Percentiles rank a stretch among this genome's conserved stretches.
These are phyloP conservation scores for Crenuchus spilurus DNA, from an alignment of 2,797 vertebrate species.

Conservation along the genomic window DNA sequence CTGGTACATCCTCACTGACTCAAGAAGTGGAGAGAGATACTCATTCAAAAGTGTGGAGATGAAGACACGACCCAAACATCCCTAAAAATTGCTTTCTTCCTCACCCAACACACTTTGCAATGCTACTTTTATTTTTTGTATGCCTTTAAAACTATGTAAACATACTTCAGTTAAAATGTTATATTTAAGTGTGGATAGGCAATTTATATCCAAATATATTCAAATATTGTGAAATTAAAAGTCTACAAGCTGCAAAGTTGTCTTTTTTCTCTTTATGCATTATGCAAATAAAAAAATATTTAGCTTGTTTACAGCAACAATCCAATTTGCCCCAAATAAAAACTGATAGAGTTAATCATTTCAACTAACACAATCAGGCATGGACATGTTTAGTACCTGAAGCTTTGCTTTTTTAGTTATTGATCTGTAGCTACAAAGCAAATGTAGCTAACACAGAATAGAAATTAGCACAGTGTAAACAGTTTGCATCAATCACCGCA, in stretches of 20 bases:
- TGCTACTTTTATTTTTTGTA: slow-evolving; percentile 5
- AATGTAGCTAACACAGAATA: too few relatives aligned
- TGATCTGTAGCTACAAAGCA: too few relatives aligned
- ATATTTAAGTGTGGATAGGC: neutral
- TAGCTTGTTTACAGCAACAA: too few relatives aligned
- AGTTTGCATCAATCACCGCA: too few relatives aligned
- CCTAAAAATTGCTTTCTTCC: slow-evolving; percentile 49
- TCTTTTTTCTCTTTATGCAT: neutral
- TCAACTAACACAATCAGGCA: too few relatives aligned
- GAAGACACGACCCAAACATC: slow-evolving; percentile 75
- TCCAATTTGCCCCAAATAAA: too few relatives aligned
- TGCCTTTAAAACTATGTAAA: slow-evolving; percentile 3
- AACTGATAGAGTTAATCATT: too few relatives aligned
- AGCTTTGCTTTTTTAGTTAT: too few relatives aligned
- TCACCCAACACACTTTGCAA: slow-evolving; percentile 1
- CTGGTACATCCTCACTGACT: slow-evolving; percentile 84
- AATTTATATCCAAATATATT: slow-evolving; percentile 2
- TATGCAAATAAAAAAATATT: too few relatives aligned
- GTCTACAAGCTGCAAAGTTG: neutral
- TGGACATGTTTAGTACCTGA: too few relatives aligned
- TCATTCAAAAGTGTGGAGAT: slow-evolving; percentile 83
- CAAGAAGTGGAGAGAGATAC: slow-evolving; percentile 79
- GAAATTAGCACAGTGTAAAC: too few relatives aligned
- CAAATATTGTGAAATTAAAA: neutral
- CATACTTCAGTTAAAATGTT: slow-evolving; percentile 1